Base-by-base conservation (phyloP, 2,888 invertebrate species). In the Drosophila affinis region DNA sequence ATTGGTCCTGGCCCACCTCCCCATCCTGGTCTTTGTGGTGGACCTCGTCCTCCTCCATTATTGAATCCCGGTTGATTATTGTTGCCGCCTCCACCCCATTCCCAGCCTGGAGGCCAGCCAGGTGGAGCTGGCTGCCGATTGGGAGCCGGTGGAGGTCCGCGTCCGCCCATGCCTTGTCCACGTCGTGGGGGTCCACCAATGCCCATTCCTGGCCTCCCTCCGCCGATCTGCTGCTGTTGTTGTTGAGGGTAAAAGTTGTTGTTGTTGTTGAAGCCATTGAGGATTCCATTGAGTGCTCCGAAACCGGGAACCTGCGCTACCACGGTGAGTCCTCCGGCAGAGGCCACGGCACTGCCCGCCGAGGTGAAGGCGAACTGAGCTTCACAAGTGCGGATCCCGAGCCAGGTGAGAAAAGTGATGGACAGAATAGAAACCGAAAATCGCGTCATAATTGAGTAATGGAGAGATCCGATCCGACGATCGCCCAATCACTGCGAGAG, bases 311-410 rank as follows among this genome's bases (percentile, higher is more conserved):
- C 27, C 12, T 71, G 67, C 9, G 81, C 73, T 12, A 78, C 58
- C 14, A 75, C 73, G 0, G 71, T 72, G 17, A 78, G 61, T 5
- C 70, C 84, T 10, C 69, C 76, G 0, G 87, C 72, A 0, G 84
- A 75, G 3, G 86, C 85, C 29, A 73, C 61, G 14, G 87, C 86
- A n/a, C 61, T 39, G 3, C 68, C 67, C 9, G 80, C 72, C 2
- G 76, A 54, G 18, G 88, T 63, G 12, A 65, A 34, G 0, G 78
- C 47, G 10, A 84, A 72, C 51, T 85, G 89, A 3, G 72, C 61
- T 32, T 21, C 32, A 45, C 76, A 68, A 27, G 56, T 62, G 52
- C 32, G 62, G 5, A 70, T 55, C 2, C 46, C 27, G 12, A 54
- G 51, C 48, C 62, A 62, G 18, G 44, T 24, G 9, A 71, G 17